Percentiles rank a stretch among this genome's conserved stretches.
These are phyloP conservation scores for Thinocorus orbignyianus DNA, from an alignment of 2,113 vertebrate genomes.

Conservation along the genomic window DNA sequence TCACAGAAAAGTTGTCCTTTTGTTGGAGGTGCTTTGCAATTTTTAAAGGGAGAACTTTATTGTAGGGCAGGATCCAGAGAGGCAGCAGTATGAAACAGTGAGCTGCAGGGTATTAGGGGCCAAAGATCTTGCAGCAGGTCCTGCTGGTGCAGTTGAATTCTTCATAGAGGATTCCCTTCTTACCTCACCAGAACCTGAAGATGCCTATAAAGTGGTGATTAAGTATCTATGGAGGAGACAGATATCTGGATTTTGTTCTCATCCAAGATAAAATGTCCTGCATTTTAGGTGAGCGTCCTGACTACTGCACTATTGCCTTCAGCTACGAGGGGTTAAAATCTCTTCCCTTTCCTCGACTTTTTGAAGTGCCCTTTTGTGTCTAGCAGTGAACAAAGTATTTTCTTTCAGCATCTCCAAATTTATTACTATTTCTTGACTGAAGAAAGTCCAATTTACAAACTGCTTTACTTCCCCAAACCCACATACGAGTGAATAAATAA, in stretches of 20 bases:
- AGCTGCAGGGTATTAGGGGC: background rate
- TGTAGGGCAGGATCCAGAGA: background rate
- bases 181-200: background rate
- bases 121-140: background rate
- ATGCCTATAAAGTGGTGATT: background rate
- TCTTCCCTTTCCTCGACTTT: background rate
- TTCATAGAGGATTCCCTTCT: background rate
- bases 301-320: background rate
- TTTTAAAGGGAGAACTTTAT: background rate
- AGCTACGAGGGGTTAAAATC: background rate
- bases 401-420: constrained; percentile 17
- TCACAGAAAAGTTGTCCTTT: background rate
- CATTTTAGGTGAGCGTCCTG: background rate
- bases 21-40: background rate
- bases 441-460: constrained; percentile 1
- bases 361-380: background rate
- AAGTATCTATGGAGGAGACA: background rate
- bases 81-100: background rate
- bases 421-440: constrained; percentile 15
- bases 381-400: background rate
- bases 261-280: background rate
- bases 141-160: background rate
- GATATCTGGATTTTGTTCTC: background rate
- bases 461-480: background rate
- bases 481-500: constrained; percentile 23